Evolutionary conservation across 2,797 vertebrate species (phyloP), one percentile per base, ranked within the genome.

Genomic region (Enteromius viviparus): DNA sequence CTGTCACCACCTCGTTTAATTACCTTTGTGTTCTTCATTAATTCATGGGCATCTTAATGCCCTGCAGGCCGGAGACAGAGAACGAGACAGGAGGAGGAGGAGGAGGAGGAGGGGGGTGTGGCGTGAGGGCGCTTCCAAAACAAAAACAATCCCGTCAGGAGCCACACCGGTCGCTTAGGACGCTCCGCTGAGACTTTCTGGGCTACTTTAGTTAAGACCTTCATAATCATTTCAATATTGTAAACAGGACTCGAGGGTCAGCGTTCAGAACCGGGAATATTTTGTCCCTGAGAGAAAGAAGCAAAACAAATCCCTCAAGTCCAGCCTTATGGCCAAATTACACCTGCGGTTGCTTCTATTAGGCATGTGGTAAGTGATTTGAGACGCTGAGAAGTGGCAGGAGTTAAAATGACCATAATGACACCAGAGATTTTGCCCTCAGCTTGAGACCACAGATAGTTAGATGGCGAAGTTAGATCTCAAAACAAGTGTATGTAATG

Each of bases 11-110:
- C 91, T 89, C 91, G 95, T 96, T 96, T 98, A 98, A 98, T 99
- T 98, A 97, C 94, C 93, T 93, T 91, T 93, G 92, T 91, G 90
- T 92, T 95, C 96, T 96, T 97, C 96, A 97, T 98, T 98, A 96
- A 97, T 97, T 97, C 96, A 96, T 95, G 92, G 95, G 88, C 93
- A 95, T 91, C 88, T 94, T 95, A 94, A 95, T 81, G 90, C 95
- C 95, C 94, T 93, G 95, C 95, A 96, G 96, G 94, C 95, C 90
- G 7, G 91, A 93, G 89, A 89, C 82, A 85, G 86, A 87, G 42
- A 74, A 83, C 76, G 81, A 85, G 81, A 82, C 80, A 85, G 32
- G 68, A 72, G 69, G 23, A 60, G 85, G 84, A 72, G 69, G 23
- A 60, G 85, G 84, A 74, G 17, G 42, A 64, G 78, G 83, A 26